Evolutionary conservation across 2,888 invertebrate genomes (phyloP), one percentile per base, ranked within the genome.

Genomic region (Neocrepidodera transversa): DNA sequence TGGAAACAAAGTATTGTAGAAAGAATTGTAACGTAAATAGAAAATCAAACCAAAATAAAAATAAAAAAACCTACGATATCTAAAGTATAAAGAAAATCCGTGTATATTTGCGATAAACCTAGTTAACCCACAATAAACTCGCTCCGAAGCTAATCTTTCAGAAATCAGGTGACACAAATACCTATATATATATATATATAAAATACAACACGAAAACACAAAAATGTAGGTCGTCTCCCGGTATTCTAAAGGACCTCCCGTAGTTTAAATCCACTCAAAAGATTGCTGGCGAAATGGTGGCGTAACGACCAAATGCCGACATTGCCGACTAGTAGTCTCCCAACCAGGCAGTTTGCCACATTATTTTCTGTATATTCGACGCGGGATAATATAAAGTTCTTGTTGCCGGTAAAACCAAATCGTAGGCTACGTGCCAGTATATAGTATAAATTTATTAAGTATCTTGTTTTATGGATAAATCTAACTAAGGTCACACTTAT

Each of bases 381-480:
- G 68, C 68, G 66, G 68, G 68, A 71, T 72, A 71, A 74, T 74
- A 74, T 73, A 74, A 74, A 70, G 70, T 70, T 49, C 13, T 17
- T 16, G 0, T 68, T 67, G 67, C 64, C 10, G 28, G 10, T 28
- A 28, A 28, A 28, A 8, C 5, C 10, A 28, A 28, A 28, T 28
- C 8, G 8, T 10, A 28, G 8, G 8, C 28, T 28, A 10, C 10
- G 8, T 28, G 28, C 10, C 28, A 28, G 28, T 28, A 6, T 23
- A 6, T 6, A 23, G 23, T 3, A 23, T 23, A 5, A n/a, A n/a
- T n/a, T n/a, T n/a, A n/a, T n/a, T n/a, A n/a, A n/a, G n/a, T n/a
- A n/a, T n/a, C n/a, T n/a, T n/a, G n/a, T n/a, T n/a, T n/a, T n/a
- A n/a, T n/a, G n/a, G n/a, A n/a, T n/a, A n/a, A n/a, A n/a, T n/a